Evolutionary conservation across 2,888 invertebrate genomes (phyloP).

Genomic region (Agonum fuliginosum): DNA sequence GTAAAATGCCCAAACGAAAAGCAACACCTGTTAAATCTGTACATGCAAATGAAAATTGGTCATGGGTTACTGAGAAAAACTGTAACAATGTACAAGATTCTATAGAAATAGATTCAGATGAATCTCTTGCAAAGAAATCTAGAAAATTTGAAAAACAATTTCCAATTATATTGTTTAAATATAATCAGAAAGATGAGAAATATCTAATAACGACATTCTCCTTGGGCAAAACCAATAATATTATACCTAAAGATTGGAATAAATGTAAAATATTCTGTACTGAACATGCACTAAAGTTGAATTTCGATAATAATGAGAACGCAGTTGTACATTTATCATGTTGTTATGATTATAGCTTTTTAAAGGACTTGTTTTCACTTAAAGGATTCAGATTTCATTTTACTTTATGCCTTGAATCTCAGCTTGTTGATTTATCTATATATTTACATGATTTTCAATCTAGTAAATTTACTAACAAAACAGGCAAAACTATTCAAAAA

Average conservation of each 20-base stretch:
- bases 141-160: constrained; percentile 7
- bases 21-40: constrained; percentile 8
- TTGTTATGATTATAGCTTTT: constrained; percentile 65
- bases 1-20: constrained; percentile 45
- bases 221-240: constrained; percentile 67
- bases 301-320: constrained; percentile 59
- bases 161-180: constrained; percentile 8
- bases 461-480: constrained; percentile 65
- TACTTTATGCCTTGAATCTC: constrained; percentile 60
- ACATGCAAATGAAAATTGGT: constrained; percentile 37
- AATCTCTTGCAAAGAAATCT: background rate
- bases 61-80: background rate
- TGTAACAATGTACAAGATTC: background rate
- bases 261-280: constrained; percentile 65
- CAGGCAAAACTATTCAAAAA: constrained; percentile 65
- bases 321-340: constrained; percentile 63
- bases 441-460: constrained; percentile 67
- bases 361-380: constrained; percentile 66
- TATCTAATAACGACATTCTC: constrained; percentile 65
- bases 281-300: constrained; percentile 29
- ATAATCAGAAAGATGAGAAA: constrained; percentile 15
- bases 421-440: constrained; percentile 65
- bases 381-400: constrained; percentile 68
- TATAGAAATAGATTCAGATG: background rate
- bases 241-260: constrained; percentile 65